Evolutionary conservation across 2,888 invertebrate genomes (phyloP), one percentile per base, ranked within the genome.

Genomic region (Gonocerus acuteangulatus): DNA sequence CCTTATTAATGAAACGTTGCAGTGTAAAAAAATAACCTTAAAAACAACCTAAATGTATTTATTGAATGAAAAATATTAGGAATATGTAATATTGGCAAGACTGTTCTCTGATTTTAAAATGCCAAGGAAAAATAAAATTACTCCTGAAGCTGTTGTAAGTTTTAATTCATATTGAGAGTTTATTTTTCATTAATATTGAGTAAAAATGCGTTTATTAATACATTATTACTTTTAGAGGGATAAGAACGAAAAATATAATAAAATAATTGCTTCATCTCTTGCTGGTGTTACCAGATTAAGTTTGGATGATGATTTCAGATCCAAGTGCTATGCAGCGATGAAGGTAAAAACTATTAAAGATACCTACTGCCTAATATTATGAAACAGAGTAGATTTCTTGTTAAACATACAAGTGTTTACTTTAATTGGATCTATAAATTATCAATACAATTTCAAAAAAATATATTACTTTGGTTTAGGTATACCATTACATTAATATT

Each of bases 221-320:
- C 39, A 39, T 39, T 39, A 9, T 39, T 39, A 11, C 11, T 3
- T 54, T 54, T 42, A 54, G 54, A 23, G 23, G 9, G 54, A 21
- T 18, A 54, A 23, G 45, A 27, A 45, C 18, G 57, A 57, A 32
- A 57, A 57, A 57, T 57, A 45, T 11, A 57, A 45, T 45, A 27
- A 22, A 1, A 45, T 34, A 13, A 57, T 57, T 18, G 44, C 57
- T 11, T 13, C 15, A 23, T 16, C 57, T 19, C 34, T 57, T 21
- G 57, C 45, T n/a, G 57, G 39, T 1, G 27, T 47, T 7, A 23
- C 45, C 18, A 13, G 57, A n/a, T 45, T 57, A 13, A 57, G 57
- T 34, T 15, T 45, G 27, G 57, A 57, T 34, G 44, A 44, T 16
- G 23, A 47, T 11, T 57, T 47, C 27, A 9, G 57, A 11, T 47